Base-by-base conservation (phyloP, 2,113 vertebrate species). In the Bubo blakistoni region DNA sequence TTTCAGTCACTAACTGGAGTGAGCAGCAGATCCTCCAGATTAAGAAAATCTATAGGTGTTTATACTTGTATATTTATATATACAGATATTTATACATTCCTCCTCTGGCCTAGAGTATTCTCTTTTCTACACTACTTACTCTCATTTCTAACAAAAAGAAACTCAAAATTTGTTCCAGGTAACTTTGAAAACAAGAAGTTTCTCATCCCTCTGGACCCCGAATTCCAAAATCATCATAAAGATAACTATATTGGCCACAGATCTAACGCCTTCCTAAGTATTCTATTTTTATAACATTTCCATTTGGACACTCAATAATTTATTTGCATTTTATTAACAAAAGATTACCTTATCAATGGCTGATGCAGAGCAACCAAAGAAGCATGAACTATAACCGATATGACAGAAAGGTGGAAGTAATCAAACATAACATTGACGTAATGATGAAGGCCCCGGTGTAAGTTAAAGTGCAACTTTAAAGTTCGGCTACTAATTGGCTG, bases 371-470 rank as follows among this genome's bases (percentile, higher is more conserved):
- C 99, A 97, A 99, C 99, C 95, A 99, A 97, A 69, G 99, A 99
- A 51, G 99, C 99, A 76, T 99, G 99, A 94, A 99, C 98, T 93
- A 98, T 98, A 91, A 99, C 98, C 4, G 99, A 99, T 91, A 99
- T 98, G 96, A 99, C 99, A 32, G 99, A 99, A 77, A 99, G 98
- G 97, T 99, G 99, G 98, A 99, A 99, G 97, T 99, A 99, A 98
- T 99, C 99, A 97, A 99, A 99, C 99, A 99, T 99, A 82, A 99
- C 98, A 94, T 99, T 99, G 96, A 99, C 98, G 2, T 99, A 99
- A 97, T 99, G 99, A 97, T 99, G 99, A 98, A 99, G 99, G 98
- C 99, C 99, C 97, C 98, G 98, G 71, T 99, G 98, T 93, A 99
- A 98, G 97, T 98, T 99, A 98, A 99, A 99, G 98, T 99, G 99